Base-by-base conservation (phyloP, 37 sponge, comb jelly and placozoan genomes). In the Oopsacas minuta region DNA sequence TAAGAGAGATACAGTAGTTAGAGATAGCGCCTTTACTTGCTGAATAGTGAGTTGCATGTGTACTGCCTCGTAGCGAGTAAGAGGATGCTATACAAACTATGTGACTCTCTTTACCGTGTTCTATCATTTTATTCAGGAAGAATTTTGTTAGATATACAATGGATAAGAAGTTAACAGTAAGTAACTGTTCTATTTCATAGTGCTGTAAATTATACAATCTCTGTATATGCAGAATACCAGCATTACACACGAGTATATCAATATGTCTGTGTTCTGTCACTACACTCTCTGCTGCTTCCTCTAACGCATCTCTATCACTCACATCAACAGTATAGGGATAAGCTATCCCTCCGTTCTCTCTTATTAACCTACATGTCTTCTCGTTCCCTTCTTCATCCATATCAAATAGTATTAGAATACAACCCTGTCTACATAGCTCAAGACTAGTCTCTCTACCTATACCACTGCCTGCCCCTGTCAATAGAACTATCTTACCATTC, bases 161-260 rank as follows among this genome's bases (percentile, higher is more conserved):
- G 75, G 75, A 61, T 5, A 61, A 3, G 75, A 61, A 61, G 22
- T 61, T 61, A 3, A 61, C 30, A 10, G 7, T 61, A 25, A 61
- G 22, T 3, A 61, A 3, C 22, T n/a, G 75, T 5, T 61, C 75
- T 10, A 61, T 61, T 12, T 61, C 75, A 12, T 61, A 34, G 75
- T 61, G 75, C 30, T 61, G 32, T 12, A 61, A 3, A 32, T 61
- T 61, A 34, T 61, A 61, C 28, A 61, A 34, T 25, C 75, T 10
- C 28, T 61, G 22, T 5, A 61, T 5, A n/a, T 61, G 20, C 30
- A 3, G 17, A 61, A 61, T 61, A 34, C 75, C 75, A 34, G 75
- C 75, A 61, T 61, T 61, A 12, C 75, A 61, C 75, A 61, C 75
- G 32, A 61, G 75, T 10, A 61, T 61, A n/a, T 61, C 75, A 7